phyloP scores from a whole-genome alignment of 1,140 invertebrate species.

The Bradysia coprophila region DNA sequence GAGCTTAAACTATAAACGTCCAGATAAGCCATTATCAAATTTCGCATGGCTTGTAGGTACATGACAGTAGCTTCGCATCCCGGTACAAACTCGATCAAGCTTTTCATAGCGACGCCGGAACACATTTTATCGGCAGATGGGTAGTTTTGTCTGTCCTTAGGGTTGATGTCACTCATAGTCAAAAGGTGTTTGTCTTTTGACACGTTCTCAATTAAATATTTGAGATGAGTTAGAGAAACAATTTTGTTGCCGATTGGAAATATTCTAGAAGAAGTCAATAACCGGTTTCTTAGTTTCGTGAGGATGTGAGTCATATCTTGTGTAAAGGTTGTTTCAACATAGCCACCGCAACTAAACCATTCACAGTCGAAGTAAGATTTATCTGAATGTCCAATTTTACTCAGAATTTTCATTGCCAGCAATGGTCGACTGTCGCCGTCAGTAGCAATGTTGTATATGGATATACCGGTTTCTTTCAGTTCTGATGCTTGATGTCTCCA shows the following conservation, averaged over 20 bases:
- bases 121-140: not conserved
- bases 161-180: not conserved
- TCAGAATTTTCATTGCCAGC: not conserved
- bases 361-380: not conserved
- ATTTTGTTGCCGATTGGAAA: not conserved
- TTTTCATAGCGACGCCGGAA: too few relatives aligned
- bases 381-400: not conserved
- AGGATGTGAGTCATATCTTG: not conserved
- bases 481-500: not conserved
- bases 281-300: not conserved
- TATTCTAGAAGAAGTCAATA: not conserved
- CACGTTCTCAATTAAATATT: not conserved
- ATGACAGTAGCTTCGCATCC: too few relatives aligned
- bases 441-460: not conserved
- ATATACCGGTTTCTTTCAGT: not conserved
- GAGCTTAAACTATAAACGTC: too few relatives aligned
- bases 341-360: too few relatives aligned
- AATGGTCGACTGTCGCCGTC: not conserved
- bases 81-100: too few relatives aligned
- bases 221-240: not conserved
- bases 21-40: too few relatives aligned
- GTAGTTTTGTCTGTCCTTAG: not conserved
- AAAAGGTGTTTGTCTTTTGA: not conserved
- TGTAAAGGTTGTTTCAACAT: not conserved
- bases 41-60: too few relatives aligned